Evolutionary conservation across 37 sponge, comb jelly and placozoan genomes (phyloP).

Genomic region (Theonella swinhoei): DNA sequence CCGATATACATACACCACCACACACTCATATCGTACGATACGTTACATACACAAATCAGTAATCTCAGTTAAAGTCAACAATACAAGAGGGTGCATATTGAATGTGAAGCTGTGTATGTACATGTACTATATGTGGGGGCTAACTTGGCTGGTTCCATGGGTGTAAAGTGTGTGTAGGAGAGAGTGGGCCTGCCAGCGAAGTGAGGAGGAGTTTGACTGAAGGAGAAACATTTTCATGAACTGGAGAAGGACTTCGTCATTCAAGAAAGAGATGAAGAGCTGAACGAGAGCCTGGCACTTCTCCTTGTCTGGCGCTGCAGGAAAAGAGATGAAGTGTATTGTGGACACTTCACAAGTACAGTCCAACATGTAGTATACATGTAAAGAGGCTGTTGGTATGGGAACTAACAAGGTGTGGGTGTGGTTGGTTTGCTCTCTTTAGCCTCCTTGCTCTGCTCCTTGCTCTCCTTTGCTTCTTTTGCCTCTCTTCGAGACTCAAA

Average conservation of each 20-base stretch:
- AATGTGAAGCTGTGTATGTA: no score
- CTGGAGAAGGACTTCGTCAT: constrained; percentile 26
- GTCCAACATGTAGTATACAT: no score
- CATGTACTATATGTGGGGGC: no score
- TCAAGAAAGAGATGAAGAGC: constrained; percentile 39
- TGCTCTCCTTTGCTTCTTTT: constrained; percentile 7
- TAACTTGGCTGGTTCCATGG: neutral
- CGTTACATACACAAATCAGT: neutral
- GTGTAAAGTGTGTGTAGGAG: constrained; percentile 60
- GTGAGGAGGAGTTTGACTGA: constrained; percentile 70
- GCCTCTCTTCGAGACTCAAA: neutral
- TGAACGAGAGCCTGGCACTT: constrained; percentile 39
- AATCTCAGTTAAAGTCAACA: neutral
- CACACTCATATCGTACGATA: neutral
- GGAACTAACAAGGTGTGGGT: constrained; percentile 7
- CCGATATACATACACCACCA: neutral
- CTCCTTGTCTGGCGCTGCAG: constrained; percentile 40
- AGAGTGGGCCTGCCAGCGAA: constrained; percentile 81
- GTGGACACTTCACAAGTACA: neutral
- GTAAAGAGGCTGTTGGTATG: neutral
- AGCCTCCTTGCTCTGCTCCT: constrained; percentile 13
- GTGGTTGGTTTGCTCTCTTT: constrained; percentile 15
- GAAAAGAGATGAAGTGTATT: neutral
- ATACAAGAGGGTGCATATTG: no score
- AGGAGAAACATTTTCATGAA: constrained; percentile 71